Base-by-base conservation (phyloP, 2,888 invertebrate species). In the Limnephilus auricula region DNA sequence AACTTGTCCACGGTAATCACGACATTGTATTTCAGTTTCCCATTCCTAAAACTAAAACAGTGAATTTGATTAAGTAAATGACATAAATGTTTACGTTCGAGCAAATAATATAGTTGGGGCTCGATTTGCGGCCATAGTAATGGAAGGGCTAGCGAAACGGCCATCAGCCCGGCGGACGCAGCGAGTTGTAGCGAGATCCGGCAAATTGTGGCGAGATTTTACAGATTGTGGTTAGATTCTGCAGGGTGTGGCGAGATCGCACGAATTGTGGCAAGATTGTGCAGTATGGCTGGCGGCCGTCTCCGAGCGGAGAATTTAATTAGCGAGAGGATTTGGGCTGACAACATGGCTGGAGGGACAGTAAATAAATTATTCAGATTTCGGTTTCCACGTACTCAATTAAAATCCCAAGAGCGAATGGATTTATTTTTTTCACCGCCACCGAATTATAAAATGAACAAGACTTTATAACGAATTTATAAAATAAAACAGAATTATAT, bases 121-220 rank as follows among this genome's bases (percentile, higher is more conserved):
- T 32, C 25, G 82, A 82, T 82, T 82, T 82, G 82, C 82, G 82
- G n/a, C 34, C 82, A 37, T 13, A 2, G 32, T 15, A 37, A 18
- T 13, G 82, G 34, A 82, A 34, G 82, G 9, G 9, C 82, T 25
- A 32, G 15, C 34, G 82, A 82, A 34, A 82, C 34, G 40, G 4
- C 30, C 45, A 40, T 40, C 85, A 40, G 85, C 40, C 13, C 45
- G 85, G 85, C 2, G 37, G 45, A 30, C 45, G 45, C 85, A 85
- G 37, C 45, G 2, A 85, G 40, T 80, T 85, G 31, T 65, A 65
- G 65, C 50, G 65, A 86, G 50, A 86, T 50, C 31, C 65, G 15
- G 65, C 86, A 65, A 32, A 50, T 86, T 86, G 86, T 50, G 86
- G 86, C 86, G 86, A 86, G 86, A 86, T 86, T 86, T 37, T 86